Conservation (phyloP, 2,888 invertebrate species). For the Formica aserva region DNA sequence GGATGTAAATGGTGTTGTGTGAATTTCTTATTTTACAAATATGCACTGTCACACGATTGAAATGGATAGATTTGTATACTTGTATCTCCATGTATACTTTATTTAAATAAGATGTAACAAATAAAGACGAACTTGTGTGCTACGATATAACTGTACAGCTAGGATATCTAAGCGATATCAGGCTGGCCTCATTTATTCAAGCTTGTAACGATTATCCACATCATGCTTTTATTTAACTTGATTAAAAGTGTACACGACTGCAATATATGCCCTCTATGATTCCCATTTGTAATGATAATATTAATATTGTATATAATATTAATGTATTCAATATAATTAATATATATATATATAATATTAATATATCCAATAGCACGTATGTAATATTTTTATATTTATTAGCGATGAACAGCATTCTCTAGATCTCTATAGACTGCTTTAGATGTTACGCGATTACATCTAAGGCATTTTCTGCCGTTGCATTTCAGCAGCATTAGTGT, state of each 20-base stretch:
- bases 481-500: slow-evolving; percentile 71
- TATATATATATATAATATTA: too few relatives aligned
- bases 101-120: slow-evolving; percentile 40
- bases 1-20: neutral
- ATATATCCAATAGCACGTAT: neutral
- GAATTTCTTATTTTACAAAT: slow-evolving; percentile 37
- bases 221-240: neutral
- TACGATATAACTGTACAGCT: slow-evolving; percentile 40
- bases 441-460: neutral
- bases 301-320: neutral
- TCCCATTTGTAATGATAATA: slow-evolving; percentile 7
- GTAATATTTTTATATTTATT: slow-evolving; percentile 1
- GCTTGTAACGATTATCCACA: neutral
- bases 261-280: neutral
- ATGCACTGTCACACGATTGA: neutral
- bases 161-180: neutral
- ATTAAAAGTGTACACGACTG: slow-evolving; percentile 28
- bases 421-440: neutral
- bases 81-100: slow-evolving; percentile 42
- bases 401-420: neutral
- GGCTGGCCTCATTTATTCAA: neutral
- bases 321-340: too few relatives aligned
- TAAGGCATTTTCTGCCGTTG: slow-evolving; percentile 85
- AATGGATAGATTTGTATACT: neutral
- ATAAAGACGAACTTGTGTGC: slow-evolving; percentile 32